Percentiles rank a stretch among this genome's conserved stretches.
Evolutionary conservation across 2,113 vertebrate species (phyloP).

Genomic region (Chunga burmeisteri): DNA sequence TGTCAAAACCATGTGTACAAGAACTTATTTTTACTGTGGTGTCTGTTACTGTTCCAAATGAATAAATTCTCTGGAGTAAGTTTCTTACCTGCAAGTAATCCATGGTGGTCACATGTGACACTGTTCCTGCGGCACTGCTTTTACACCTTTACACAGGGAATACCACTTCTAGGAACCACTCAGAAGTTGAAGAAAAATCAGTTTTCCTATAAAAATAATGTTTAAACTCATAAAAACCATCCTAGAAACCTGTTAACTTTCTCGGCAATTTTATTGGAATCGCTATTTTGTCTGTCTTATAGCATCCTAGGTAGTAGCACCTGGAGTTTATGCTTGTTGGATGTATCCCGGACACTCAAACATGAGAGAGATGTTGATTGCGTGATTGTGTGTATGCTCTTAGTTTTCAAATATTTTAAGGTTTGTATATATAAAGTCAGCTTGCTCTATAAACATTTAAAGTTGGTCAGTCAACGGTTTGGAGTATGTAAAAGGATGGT

Average conservation of each 20-base stretch:
- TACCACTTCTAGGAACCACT: neutral
- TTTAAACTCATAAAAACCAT: neutral
- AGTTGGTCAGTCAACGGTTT: neutral
- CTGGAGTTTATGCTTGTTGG: neutral
- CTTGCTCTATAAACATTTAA: neutral
- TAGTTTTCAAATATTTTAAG: neutral
- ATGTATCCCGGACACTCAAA: neutral
- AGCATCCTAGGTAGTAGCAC: neutral
- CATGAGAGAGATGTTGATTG: neutral
- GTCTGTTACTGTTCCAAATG: neutral
- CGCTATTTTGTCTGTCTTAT: neutral
- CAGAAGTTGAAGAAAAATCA: neutral
- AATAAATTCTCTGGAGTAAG: neutral
- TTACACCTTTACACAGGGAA: neutral
- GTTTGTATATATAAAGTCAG: neutral
- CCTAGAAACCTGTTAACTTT: neutral
- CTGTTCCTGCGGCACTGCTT: neutral
- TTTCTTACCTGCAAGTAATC: neutral
- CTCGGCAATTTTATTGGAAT: neutral
- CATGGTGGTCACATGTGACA: rapidly evolving
- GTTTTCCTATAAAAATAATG: neutral
- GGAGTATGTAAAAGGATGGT: neutral
- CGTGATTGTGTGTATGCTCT: neutral
- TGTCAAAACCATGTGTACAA: neutral
- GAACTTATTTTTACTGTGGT: neutral